Conservation (phyloP, 2,888 invertebrate species). For the Pemphredon lugubris region DNA sequence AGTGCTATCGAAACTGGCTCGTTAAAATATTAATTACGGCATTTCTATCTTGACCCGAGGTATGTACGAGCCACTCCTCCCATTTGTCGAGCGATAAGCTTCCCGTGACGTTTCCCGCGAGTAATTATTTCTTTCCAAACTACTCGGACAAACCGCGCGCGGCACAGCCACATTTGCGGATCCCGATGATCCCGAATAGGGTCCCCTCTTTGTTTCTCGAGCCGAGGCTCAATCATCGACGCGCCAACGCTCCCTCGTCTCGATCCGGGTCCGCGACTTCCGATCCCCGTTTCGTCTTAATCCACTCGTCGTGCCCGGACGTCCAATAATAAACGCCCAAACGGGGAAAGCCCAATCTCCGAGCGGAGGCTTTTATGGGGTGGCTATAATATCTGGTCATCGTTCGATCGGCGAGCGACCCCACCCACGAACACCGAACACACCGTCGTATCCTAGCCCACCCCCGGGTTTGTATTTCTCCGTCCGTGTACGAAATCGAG, state of each 20-base stretch:
- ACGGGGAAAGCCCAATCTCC: slow-evolving; percentile 74
- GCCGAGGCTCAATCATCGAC: slow-evolving; percentile 28
- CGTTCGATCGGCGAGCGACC: slow-evolving; percentile 48
- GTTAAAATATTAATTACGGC: slow-evolving; percentile 35
- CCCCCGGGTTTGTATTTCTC: neutral
- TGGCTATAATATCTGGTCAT: slow-evolving; percentile 74
- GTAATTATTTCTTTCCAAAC: slow-evolving; percentile 8
- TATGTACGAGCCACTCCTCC: too few relatives aligned
- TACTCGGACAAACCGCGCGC: too few relatives aligned
- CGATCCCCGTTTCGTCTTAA: slow-evolving; percentile 77
- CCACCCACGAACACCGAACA: slow-evolving; percentile 5
- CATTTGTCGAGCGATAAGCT: slow-evolving; percentile 8
- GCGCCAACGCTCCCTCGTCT: slow-evolving; percentile 16
- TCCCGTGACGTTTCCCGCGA: slow-evolving; percentile 18
- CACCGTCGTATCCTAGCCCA: neutral
- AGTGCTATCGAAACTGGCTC: neutral
- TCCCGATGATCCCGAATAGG: neutral
- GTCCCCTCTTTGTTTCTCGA: slow-evolving; percentile 53
- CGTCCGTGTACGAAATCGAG: slow-evolving; percentile 17
- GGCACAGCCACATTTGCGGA: neutral
- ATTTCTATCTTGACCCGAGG: slow-evolving; percentile 5
- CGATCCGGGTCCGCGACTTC: slow-evolving; percentile 67
- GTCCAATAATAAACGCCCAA: slow-evolving; percentile 74
- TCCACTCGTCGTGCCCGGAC: slow-evolving; percentile 68
- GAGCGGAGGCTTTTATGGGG: slow-evolving; percentile 75